A percentile compares a stretch with the other conserved stretches of the same genome.
Evolutionary conservation across 2,888 invertebrate genomes (phyloP).

Genomic region (Geotrupes spiniger): DNA sequence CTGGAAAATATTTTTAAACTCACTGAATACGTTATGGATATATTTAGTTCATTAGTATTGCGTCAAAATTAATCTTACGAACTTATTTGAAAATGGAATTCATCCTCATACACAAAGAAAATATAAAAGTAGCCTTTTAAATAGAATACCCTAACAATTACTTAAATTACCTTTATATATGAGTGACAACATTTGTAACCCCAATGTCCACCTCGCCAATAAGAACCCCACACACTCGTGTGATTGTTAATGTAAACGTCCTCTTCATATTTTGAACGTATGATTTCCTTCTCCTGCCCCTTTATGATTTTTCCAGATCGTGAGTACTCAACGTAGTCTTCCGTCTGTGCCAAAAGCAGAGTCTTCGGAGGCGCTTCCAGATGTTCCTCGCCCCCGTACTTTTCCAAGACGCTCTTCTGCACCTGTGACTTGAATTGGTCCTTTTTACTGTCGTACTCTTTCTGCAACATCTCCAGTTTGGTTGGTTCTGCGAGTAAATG

Average conservation of each 20-base stretch:
- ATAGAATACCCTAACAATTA: too few species aligned
- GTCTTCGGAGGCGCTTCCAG: conserved; percentile 83
- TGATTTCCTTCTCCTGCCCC: conserved; percentile 84
- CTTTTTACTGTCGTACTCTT: conserved; percentile 87
- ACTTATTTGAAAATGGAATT: too few species aligned
- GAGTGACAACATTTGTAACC: conserved; percentile 96
- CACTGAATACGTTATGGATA: too few species aligned
- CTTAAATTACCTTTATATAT: conserved; percentile 64
- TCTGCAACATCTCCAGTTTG: conserved; percentile 86
- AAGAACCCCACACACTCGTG: conserved; percentile 93
- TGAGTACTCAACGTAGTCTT: conserved; percentile 94
- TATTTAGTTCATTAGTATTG: too few species aligned
- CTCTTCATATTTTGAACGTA: conserved; percentile 90
- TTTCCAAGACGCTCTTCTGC: conserved; percentile 79
- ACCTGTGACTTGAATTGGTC: conserved; percentile 86
- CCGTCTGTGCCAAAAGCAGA: conserved; percentile 90
- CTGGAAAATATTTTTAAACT: too few species aligned
- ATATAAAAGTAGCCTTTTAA: too few species aligned
- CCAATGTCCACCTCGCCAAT: conserved; percentile 91
- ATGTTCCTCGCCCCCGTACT: conserved; percentile 95
- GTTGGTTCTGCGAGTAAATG: conserved; percentile 97
- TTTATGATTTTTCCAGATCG: conserved; percentile 83
- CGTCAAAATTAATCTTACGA: too few species aligned
- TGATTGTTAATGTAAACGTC: conserved; percentile 92
- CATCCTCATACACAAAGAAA: too few species aligned